Evolutionary conservation across 1,140 invertebrate genomes (phyloP).

Genomic region (Elysia chlorotica): DNA sequence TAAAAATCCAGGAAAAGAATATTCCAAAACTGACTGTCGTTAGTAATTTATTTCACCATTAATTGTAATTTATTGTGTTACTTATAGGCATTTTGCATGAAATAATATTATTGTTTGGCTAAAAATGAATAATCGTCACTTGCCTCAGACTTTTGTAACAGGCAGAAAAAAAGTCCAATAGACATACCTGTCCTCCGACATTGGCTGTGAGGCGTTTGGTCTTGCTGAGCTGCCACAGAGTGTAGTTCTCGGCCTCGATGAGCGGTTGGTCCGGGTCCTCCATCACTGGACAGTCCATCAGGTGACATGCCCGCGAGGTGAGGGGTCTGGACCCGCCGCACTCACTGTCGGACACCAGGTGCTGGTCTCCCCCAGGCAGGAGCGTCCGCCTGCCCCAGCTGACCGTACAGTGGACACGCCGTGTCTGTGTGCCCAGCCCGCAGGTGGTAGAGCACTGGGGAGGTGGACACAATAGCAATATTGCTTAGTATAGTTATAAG

Average conservation of each 20-base stretch:
- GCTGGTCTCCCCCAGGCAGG: background rate
- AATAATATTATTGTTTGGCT: too few relatives aligned
- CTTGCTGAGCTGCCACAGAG: background rate
- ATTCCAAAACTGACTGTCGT: too few relatives aligned
- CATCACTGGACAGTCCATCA: background rate
- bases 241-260: conserved; percentile 9
- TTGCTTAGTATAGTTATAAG: too few relatives aligned
- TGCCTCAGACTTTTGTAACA: too few relatives aligned
- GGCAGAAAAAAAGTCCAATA: too few relatives aligned
- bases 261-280: background rate
- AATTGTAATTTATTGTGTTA: too few relatives aligned
- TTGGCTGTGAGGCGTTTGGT: background rate
- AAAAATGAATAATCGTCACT: too few relatives aligned
- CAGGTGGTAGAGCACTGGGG: conserved; percentile 13
- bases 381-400: too few relatives aligned
- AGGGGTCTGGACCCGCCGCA: background rate
- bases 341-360: background rate
- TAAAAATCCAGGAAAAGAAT: too few relatives aligned
- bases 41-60: too few relatives aligned
- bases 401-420: background rate
- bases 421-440: background rate
- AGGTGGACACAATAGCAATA: too few relatives aligned
- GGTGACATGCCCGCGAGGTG: background rate
- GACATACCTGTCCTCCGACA: conserved; percentile 9
- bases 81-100: too few relatives aligned